These are phyloP conservation scores for Lacerta viridis DNA, from an alignment of 2,797 vertebrate species.

Conservation along the genomic window DNA sequence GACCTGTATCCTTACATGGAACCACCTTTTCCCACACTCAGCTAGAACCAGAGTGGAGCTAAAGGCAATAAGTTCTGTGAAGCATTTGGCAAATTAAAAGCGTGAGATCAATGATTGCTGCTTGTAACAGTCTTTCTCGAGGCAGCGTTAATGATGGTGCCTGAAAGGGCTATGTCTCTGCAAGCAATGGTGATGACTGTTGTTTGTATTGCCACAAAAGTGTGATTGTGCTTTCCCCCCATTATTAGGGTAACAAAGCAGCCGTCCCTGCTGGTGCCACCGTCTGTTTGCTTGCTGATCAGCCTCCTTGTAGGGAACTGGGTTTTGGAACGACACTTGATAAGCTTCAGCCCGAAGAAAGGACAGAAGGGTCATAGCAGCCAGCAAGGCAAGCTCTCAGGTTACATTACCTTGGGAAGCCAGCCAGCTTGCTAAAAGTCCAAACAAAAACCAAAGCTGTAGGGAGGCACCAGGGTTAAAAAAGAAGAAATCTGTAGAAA, in stretches of 20 bases:
- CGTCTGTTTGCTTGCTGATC: conserved; percentile 6
- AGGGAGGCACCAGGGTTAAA: not conserved
- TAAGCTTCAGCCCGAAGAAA: conserved; percentile 8
- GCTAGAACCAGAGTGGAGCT: not conserved
- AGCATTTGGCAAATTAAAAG: not conserved
- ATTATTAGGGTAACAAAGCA: conserved; percentile 9
- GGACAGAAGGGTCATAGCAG: conserved; percentile 25
- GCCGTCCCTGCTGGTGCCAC: not conserved
- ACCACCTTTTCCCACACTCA: not conserved
- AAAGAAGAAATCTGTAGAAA: not conserved
- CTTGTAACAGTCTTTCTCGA: not conserved
- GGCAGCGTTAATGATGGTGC: not conserved
- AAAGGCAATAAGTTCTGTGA: not conserved
- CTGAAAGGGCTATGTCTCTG: not conserved
- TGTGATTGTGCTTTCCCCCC: not conserved
- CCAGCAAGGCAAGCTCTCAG: not conserved
- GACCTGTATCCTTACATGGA: not conserved
- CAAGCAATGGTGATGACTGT: too few relatives aligned
- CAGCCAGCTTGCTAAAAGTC: not conserved
- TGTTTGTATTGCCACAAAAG: not conserved
- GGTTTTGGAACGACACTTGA: conserved; percentile 12
- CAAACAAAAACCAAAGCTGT: not conserved
- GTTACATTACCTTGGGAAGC: conserved; percentile 17
- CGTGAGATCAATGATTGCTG: not conserved
- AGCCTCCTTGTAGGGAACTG: not conserved